A percentile compares a stretch with the other conserved stretches of the same genome.
These are phyloP conservation scores for Serripes groenlandicus DNA, from an alignment of 2,888 invertebrate genomes.

Conservation along the genomic window DNA sequence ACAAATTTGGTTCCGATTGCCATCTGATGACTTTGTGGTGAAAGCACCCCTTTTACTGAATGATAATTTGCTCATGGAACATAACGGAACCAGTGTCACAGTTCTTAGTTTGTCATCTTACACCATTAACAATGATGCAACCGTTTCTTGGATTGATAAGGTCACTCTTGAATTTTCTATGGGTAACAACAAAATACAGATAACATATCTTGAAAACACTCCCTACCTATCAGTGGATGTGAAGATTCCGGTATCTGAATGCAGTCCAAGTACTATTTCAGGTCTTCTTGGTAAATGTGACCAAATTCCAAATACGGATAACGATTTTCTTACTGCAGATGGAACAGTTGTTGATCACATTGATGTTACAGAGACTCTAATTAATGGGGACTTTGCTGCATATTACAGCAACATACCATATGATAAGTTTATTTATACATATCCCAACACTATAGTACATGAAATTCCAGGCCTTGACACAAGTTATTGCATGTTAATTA, in stretches of 20 bases:
- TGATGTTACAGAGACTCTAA: conserved; percentile 40
- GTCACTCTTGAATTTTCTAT: conserved; percentile 51
- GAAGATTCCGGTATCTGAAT: conserved; percentile 20
- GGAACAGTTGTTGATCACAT: conserved; percentile 33
- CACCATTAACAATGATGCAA: conserved; percentile 32
- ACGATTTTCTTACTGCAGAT: conserved; percentile 68
- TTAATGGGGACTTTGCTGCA: conserved; percentile 44
- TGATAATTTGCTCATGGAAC: conserved; percentile 48
- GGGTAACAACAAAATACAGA: conserved; percentile 22
- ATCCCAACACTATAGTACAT: conserved; percentile 29
- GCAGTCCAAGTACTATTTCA: conserved; percentile 27
- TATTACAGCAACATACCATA: conserved; percentile 4
- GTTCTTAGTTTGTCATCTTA: conserved; percentile 32
- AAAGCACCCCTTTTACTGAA: conserved; percentile 53
- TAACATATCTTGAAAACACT: conserved; percentile 43
- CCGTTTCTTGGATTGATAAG: conserved; percentile 45
- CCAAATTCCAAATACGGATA: conserved; percentile 64
- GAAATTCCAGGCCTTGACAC: conserved; percentile 46
- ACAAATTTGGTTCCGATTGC: conserved; percentile 68
- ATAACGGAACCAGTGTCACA: conserved; percentile 37
- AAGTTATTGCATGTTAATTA: conserved; percentile 67
- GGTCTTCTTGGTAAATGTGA: conserved; percentile 78
- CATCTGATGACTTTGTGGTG: conserved; percentile 61
- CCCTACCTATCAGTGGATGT: conserved; percentile 43
- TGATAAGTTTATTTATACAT: conserved; percentile 39